Evolutionary conservation across 2,113 vertebrate species (phyloP).

Genomic region (Calypte anna): DNA sequence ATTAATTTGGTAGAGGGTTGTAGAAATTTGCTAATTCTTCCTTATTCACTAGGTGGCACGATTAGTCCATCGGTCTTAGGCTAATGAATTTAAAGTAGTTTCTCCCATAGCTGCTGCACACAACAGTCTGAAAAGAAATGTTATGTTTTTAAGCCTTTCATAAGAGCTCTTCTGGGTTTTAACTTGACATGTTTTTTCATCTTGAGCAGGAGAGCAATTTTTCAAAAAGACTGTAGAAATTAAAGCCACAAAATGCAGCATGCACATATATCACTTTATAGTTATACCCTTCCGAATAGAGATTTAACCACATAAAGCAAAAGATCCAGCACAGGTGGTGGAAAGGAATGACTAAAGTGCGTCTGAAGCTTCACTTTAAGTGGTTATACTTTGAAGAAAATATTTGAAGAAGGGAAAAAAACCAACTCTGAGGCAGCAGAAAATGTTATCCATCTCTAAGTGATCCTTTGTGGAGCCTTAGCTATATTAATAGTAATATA

Average conservation of each 20-base stretch:
- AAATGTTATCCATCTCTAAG: neutral
- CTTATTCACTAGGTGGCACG: constrained; percentile 69
- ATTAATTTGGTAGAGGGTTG: neutral
- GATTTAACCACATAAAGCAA: neutral
- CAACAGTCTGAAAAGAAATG: accelerated
- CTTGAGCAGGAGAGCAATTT: neutral
- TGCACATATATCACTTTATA: neutral
- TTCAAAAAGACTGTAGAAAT: neutral
- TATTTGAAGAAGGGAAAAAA: neutral
- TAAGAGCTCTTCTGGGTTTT: neutral
- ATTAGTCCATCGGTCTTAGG: neutral
- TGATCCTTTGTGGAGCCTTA: neutral
- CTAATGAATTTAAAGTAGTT: neutral
- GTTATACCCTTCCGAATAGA: neutral
- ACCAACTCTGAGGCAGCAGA: neutral
- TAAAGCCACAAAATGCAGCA: neutral
- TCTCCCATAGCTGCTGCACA: accelerated
- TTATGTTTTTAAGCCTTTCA: neutral
- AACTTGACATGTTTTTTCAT: neutral
- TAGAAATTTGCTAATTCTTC: neutral
- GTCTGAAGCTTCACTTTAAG: neutral
- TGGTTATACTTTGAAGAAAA: neutral
- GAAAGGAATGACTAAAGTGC: neutral
- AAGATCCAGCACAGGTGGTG: neutral
- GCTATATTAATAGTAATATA: neutral